Evolutionary conservation across 2,113 vertebrate species (phyloP), one percentile per base, ranked within the genome.

Genomic region (Smithornis capensis): DNA sequence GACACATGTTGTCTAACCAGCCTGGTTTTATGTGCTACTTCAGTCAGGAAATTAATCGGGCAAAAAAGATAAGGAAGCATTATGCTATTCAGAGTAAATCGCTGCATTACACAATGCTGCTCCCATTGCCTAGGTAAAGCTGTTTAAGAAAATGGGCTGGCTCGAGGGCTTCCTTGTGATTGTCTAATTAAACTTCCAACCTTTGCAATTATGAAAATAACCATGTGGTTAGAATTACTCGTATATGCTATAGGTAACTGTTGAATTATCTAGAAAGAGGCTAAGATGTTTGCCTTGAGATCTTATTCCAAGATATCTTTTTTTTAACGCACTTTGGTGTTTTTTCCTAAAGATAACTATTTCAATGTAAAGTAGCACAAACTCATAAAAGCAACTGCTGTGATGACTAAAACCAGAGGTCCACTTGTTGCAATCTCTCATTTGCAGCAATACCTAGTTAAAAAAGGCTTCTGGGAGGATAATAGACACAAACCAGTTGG

Each of bases 151-250:
- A 97, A 97, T 95, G 92, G 95, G 90, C 92, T 96, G 94, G 95
- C 95, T 96, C 95, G 92, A 96, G 95, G 94, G 96, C 94, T 96
- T 94, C 86, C 86, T 96, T 97, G 92, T 97, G 95, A 95, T 95
- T 97, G 88, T 97, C 95, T 96, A 96, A 94, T 96, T 97, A 97
- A 96, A 96, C 95, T 96, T 96, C 96, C 95, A 97, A 93, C 94
- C 95, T 96, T 97, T 96, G 95, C 96, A 96, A 96, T 96, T 97
- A 95, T 95, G 96, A 94, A 96, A 97, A 96, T 95, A 97, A 94
- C 95, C 10, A 27, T 96, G 94, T 92, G 96, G 95, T 95, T 96
- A 95, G 86, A 97, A 87, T 45, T 90, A 90, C 88, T 93, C 60
- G 55, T 93, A 87, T 90, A 76, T 93, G 80, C 85, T 94, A 90